Evolutionary conservation across 2,888 invertebrate species (phyloP).

Genomic region (Halictus ligatus): DNA sequence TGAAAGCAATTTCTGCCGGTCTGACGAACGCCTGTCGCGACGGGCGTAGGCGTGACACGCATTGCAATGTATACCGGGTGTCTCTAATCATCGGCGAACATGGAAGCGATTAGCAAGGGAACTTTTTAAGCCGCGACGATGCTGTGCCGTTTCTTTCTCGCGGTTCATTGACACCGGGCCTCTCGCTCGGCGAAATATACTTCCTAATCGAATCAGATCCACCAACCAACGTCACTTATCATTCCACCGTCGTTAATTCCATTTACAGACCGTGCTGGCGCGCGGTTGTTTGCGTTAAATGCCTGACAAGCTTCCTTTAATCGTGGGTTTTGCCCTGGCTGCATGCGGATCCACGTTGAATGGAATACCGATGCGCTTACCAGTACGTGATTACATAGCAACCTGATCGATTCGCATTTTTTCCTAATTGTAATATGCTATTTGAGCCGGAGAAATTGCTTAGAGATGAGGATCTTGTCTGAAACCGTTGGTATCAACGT

Average conservation of each 20-base stretch:
- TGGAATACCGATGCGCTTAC: conserved; percentile 45
- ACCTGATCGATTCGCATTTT: background rate
- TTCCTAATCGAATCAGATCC: conserved; percentile 82
- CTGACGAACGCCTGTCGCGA: conserved; percentile 59
- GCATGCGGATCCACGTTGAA: conserved; percentile 11
- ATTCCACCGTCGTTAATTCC: conserved; percentile 79
- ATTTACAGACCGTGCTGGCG: conserved; percentile 77
- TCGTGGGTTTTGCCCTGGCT: conserved; percentile 22
- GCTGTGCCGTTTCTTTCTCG: background rate
- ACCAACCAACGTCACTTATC: conserved; percentile 77
- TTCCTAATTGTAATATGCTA: background rate
- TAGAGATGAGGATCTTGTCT: background rate
- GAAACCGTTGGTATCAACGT: background rate
- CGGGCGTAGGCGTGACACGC: conserved; percentile 67
- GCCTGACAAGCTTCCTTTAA: conserved; percentile 29
- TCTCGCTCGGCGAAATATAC: conserved; percentile 67
- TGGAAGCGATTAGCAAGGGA: conserved; percentile 38
- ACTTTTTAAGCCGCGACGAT: background rate
- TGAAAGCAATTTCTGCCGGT: conserved; percentile 60
- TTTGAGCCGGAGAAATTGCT: background rate
- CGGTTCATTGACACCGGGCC: conserved; percentile 59
- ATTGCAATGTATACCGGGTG: conserved; percentile 59
- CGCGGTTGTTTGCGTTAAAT: conserved; percentile 53
- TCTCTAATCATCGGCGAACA: conserved; percentile 42
- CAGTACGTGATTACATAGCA: conserved; percentile 17